A percentile compares a stretch with the other conserved stretches of the same genome.
Evolutionary conservation across 2,113 vertebrate genomes (phyloP).

Genomic region (Hemibagrus wyckioides): DNA sequence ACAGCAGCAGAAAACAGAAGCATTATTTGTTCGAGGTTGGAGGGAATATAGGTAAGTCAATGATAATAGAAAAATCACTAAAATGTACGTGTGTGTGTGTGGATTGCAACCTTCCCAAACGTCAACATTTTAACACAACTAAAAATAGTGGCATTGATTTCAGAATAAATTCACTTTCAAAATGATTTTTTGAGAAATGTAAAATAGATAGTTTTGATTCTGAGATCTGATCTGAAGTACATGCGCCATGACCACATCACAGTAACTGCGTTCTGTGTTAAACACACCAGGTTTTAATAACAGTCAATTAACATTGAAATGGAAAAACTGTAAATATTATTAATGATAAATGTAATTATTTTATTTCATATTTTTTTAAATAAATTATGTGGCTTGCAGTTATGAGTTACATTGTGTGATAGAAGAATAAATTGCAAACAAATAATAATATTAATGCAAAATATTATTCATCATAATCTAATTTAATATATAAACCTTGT

Average conservation of each 20-base stretch:
- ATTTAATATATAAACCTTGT: not conserved
- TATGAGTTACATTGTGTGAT: not conserved
- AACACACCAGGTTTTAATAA: not conserved
- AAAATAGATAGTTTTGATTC: not conserved
- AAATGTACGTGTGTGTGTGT: not conserved
- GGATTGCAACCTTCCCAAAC: not conserved
- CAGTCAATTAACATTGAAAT: too few relatives aligned
- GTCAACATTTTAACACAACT: not conserved
- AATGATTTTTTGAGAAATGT: not conserved
- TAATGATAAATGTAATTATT: not conserved
- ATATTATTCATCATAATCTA: not conserved
- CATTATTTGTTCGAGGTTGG: conserved; percentile 86
- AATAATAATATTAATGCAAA: too few relatives aligned
- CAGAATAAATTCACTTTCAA: not conserved
- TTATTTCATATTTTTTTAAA: not conserved
- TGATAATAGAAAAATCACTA: not conserved
- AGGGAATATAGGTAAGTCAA: conserved; percentile 85
- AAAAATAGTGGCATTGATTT: not conserved
- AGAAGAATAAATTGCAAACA: too few relatives aligned
- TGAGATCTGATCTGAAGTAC: not conserved
- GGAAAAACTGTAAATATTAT: not conserved
- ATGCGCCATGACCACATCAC: not conserved
- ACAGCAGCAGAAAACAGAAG: conserved; percentile 67
- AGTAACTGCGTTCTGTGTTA: not conserved
- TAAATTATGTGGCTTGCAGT: too few relatives aligned